These are phyloP conservation scores for Piaya cayana DNA, from an alignment of 2,113 vertebrate species.

Conservation along the genomic window DNA sequence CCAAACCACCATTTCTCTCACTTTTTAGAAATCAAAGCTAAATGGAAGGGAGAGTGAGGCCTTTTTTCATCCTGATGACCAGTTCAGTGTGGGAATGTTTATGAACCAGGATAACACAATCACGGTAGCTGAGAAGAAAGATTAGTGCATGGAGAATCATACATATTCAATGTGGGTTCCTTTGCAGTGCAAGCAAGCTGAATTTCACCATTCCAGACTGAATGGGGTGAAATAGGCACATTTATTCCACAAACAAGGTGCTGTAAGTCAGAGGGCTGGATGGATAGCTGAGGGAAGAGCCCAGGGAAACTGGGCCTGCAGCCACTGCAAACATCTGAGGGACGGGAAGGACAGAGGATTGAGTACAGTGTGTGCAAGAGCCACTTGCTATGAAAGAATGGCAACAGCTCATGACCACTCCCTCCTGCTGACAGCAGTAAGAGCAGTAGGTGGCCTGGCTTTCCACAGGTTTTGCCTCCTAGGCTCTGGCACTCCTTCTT, in stretches of 20 bases:
- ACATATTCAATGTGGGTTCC: neutral
- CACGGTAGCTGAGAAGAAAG: neutral
- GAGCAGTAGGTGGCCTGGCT: neutral
- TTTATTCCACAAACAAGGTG: neutral
- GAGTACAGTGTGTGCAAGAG: neutral
- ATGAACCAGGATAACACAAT: neutral
- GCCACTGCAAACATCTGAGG: neutral
- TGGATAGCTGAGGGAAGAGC: neutral
- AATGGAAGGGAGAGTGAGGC: neutral
- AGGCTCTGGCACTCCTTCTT: neutral
- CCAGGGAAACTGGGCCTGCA: neutral
- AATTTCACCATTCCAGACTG: neutral
- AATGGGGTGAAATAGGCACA: neutral
- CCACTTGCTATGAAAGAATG: neutral
- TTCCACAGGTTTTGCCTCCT: neutral
- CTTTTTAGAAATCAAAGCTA: neutral
- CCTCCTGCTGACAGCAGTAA: neutral
- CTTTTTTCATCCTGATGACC: neutral
- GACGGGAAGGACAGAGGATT: neutral
- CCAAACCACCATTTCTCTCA: neutral
- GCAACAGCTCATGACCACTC: neutral
- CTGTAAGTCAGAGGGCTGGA: accelerated
- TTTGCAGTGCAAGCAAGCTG: neutral
- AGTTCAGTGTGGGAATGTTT: neutral
- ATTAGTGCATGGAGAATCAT: neutral